Percentiles rank a stretch among this genome's conserved stretches.
phyloP scores from a whole-genome alignment of 2,888 invertebrate species.

The Glomeris marginata region DNA sequence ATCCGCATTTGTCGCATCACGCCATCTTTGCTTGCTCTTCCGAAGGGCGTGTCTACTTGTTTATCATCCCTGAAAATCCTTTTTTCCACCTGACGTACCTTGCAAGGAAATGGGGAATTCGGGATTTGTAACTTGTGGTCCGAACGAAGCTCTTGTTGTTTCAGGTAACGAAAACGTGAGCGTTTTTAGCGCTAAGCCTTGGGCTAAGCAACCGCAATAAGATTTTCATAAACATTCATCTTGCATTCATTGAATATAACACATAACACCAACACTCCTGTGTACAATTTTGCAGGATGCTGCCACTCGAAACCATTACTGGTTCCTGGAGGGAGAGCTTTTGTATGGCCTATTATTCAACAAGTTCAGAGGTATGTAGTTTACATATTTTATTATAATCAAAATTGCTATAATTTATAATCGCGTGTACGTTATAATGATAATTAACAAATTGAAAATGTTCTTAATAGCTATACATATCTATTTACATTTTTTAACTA shows the following conservation, averaged over 20 bases:
- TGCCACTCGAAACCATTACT: slow-evolving; percentile 83
- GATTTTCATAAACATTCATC: not conserved
- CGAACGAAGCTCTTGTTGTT: slow-evolving; percentile 85
- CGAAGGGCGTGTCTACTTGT: too few species aligned
- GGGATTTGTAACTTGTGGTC: slow-evolving; percentile 86
- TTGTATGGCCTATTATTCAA: slow-evolving; percentile 84
- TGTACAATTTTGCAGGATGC: slow-evolving; percentile 51
- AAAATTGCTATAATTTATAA: not conserved
- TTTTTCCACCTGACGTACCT: too few species aligned
- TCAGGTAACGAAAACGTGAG: slow-evolving; percentile 62
- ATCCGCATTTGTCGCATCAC: too few species aligned
- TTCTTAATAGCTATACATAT: not conserved
- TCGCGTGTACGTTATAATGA: not conserved
- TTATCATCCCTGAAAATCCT: too few species aligned
- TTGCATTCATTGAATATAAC: not conserved
- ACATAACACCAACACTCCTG: not conserved
- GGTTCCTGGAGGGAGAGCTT: slow-evolving; percentile 90
- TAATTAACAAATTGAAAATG: too few species aligned
- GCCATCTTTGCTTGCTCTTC: too few species aligned
- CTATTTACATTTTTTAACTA: slow-evolving; percentile 23
- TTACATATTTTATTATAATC: not conserved
- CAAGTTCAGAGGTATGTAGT: slow-evolving; percentile 34
- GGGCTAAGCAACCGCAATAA: not conserved
- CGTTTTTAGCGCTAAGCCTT: too few species aligned
- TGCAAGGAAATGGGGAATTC: slow-evolving; percentile 4